These are phyloP conservation scores for Rissa tridactyla DNA, from an alignment of 2,113 vertebrate species.

Conservation along the genomic window DNA sequence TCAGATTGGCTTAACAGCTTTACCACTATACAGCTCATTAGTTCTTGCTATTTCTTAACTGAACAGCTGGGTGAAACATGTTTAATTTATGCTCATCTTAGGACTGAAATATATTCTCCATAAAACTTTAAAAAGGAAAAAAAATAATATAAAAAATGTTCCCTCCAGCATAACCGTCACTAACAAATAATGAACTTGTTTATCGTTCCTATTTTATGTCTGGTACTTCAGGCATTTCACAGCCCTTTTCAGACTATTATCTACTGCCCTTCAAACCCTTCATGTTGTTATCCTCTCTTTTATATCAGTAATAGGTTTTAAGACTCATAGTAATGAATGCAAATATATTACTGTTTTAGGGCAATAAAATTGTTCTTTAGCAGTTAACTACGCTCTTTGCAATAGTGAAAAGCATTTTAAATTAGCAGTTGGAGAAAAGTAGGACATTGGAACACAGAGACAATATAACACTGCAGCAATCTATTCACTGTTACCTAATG, in stretches of 20 bases:
- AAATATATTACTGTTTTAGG: conserved; percentile 63
- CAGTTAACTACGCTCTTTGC: conserved; percentile 22
- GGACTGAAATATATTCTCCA: conserved; percentile 22
- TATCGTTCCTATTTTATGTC: conserved; percentile 44
- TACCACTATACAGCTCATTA: conserved; percentile 50
- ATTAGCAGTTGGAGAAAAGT: conserved; percentile 57
- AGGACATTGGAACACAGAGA: conserved; percentile 43
- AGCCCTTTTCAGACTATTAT: conserved; percentile 40
- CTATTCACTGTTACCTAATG: conserved; percentile 41
- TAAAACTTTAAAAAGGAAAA: conserved; percentile 47
- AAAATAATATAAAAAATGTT: conserved; percentile 33
- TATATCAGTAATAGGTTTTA: conserved; percentile 61
- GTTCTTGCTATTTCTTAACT: conserved; percentile 43
- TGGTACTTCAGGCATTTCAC: conserved; percentile 47
- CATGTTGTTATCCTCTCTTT: conserved; percentile 59
- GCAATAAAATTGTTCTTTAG: conserved; percentile 58
- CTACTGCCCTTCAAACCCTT: conserved; percentile 61
- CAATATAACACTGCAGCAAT: background rate
- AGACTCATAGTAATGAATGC: conserved; percentile 65
- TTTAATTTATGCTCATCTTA: conserved; percentile 49
- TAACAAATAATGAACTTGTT: conserved; percentile 53
- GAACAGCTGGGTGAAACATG: conserved; percentile 21
- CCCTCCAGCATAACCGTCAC: background rate
- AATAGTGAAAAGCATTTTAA: conserved; percentile 58
- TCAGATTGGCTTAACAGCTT: conserved; percentile 33